Base-by-base conservation (phyloP, 2,888 invertebrate species). In the Fragum sueziense region DNA sequence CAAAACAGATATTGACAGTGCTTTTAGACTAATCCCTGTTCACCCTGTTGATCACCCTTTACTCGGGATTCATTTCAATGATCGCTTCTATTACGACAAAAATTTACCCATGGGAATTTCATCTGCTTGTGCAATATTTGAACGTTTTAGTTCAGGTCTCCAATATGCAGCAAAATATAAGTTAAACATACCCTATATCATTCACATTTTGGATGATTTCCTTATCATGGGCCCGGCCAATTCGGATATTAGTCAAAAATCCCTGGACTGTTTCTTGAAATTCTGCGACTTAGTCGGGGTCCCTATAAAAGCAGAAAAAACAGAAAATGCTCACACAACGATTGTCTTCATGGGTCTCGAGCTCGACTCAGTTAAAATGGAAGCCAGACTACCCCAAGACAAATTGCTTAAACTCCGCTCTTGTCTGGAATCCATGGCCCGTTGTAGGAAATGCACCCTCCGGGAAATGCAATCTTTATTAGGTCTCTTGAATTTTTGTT, bases 61-160 rank as follows among this genome's bases (percentile, higher is more conserved):
- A 17, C 67, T 84, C 0, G 84, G 81, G 22, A 59, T 84, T 17
- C 29, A 70, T 34, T 76, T 67, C 17, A 34, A 70, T 0, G 59
- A 52, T 34, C 17, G 51, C 4, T 84, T 37, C 65, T 84, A 76
- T 54, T 79, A 52, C 34, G 80, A 84, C 37, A 52, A 22, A 11
- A 67, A 52, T 51, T 25, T 84, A 2, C 74, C 74, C 9, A 79
- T 84, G 76, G 79, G 82, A 2, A 47, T 65, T 33, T 25, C 73
- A 3, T 41, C 25, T n/a, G 75, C 78, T 2, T 84, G 84, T 69
- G 72, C 69, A 6, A 75, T 84, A 11, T 84, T 84, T 79, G 76
- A 84, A 31, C 31, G 25, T 9, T 76, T 84, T 57, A 77, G 77
- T 61, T 62, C 77, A 6, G 67, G 70, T 11, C 25, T 77, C 1